phyloP scores from a whole-genome alignment of 2,888 invertebrate species.

The Neuroscelio doddi region DNA sequence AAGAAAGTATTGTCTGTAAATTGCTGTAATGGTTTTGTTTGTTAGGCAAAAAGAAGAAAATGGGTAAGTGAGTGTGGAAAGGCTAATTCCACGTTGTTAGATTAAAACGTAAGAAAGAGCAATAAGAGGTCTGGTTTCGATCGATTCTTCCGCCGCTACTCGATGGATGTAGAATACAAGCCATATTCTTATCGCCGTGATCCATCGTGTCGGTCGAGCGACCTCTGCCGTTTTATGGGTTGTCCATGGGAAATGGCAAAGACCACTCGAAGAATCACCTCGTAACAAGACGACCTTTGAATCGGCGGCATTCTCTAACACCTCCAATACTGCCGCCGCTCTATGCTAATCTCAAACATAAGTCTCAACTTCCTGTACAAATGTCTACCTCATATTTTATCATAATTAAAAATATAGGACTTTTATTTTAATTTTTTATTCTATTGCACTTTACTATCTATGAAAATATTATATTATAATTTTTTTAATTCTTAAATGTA shows the following conservation, averaged over 20 bases:
- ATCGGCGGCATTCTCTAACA: slow-evolving; percentile 14
- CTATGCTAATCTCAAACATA: neutral
- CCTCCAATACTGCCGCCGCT: slow-evolving; percentile 9
- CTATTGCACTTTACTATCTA: no score
- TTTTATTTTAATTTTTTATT: no score
- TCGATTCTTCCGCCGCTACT: neutral
- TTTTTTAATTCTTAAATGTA: no score
- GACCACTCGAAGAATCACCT: slow-evolving; percentile 53
- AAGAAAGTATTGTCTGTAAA: no score
- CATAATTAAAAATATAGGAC: neutral
- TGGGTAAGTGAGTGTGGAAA: no score
- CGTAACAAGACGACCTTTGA: slow-evolving; percentile 50
- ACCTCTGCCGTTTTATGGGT: slow-evolving; percentile 59
- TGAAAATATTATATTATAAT: no score
- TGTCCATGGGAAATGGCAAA: slow-evolving; percentile 65
- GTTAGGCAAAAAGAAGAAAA: no score
- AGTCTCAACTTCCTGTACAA: neutral
- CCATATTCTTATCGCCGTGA: slow-evolving; percentile 61
- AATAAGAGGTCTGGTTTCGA: neutral
- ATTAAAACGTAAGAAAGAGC: neutral
- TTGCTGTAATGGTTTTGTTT: no score
- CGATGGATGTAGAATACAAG: slow-evolving; percentile 51
- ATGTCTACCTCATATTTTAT: neutral
- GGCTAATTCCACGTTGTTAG: no score
- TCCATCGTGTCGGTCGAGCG: slow-evolving; percentile 58